A percentile compares a stretch with the other conserved stretches of the same genome.
Evolutionary conservation across 2,113 vertebrate species (phyloP).

Genomic region (Seriola quinqueradiata): DNA sequence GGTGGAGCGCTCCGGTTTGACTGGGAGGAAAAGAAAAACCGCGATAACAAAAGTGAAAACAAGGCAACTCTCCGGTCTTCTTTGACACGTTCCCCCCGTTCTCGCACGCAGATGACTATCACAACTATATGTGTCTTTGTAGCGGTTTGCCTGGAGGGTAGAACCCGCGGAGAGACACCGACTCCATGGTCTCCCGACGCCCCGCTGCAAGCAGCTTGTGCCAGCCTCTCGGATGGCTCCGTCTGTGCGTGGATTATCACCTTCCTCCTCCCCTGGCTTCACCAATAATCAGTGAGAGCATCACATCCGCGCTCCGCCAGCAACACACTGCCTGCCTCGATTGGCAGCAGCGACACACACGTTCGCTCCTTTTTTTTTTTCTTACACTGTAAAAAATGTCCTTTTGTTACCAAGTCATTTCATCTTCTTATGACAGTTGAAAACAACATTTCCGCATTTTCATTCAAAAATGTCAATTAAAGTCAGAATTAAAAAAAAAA

Average conservation of each 20-base stretch:
- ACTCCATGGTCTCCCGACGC: slow-evolving; percentile 66
- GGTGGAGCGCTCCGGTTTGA: slow-evolving; percentile 38
- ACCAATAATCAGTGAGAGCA: slow-evolving; percentile 92
- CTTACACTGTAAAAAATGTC: slow-evolving; percentile 42
- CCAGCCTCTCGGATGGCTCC: slow-evolving; percentile 87
- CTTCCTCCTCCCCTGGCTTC: slow-evolving; percentile 87
- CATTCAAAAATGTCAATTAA: no score
- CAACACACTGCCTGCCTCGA: slow-evolving; percentile 78
- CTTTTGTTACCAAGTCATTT: background rate
- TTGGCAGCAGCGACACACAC: slow-evolving; percentile 79
- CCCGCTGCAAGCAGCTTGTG: slow-evolving; percentile 84
- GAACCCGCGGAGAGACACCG: slow-evolving; percentile 34
- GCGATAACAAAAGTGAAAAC: background rate
- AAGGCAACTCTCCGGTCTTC: slow-evolving; percentile 10
- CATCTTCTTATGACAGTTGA: no score
- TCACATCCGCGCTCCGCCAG: slow-evolving; percentile 86
- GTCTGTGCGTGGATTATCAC: slow-evolving; percentile 94
- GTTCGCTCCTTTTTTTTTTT: slow-evolving; percentile 58
- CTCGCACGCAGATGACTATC: background rate
- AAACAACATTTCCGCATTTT: no score
- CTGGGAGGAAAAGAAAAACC: no score
- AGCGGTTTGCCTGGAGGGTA: background rate
- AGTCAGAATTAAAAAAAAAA: no score
- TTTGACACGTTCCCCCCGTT: background rate
- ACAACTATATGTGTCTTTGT: background rate